Evolutionary conservation across 2,113 vertebrate genomes (phyloP).

Genomic region (Gorsachius goisagi): DNA sequence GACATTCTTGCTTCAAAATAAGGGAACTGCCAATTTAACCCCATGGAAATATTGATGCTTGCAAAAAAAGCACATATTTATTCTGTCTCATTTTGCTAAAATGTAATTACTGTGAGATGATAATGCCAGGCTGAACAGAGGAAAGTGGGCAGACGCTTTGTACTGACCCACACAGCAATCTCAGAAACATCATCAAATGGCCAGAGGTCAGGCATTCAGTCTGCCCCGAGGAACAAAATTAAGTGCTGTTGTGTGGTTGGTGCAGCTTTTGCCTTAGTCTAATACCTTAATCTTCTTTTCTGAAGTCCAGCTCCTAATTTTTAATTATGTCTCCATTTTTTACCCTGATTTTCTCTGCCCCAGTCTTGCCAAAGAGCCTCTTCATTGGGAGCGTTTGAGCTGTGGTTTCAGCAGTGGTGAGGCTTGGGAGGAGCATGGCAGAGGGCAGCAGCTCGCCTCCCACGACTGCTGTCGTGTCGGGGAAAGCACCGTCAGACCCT

Average conservation of each 20-base stretch:
- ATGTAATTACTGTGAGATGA: background rate
- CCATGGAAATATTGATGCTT: background rate
- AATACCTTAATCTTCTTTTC: conserved; percentile 64
- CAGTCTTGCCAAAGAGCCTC: background rate
- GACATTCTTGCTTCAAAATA: background rate
- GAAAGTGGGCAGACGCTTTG: background rate
- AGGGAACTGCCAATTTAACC: background rate
- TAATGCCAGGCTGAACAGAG: background rate
- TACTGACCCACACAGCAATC: background rate
- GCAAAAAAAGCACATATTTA: background rate
- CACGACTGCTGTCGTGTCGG: fast-evolving
- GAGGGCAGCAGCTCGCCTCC: background rate
- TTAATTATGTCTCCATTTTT: conserved; percentile 11
- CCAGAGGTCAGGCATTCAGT: background rate
- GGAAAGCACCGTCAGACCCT: background rate
- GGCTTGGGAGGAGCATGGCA: background rate
- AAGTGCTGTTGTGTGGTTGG: background rate
- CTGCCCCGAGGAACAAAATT: background rate
- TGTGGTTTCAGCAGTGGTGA: background rate
- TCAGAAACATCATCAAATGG: background rate
- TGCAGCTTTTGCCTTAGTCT: background rate
- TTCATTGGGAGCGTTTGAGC: background rate
- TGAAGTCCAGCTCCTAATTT: background rate
- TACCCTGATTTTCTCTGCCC: background rate
- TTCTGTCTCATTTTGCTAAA: background rate